Conservation (phyloP, 2,888 invertebrate genomes). For the Dryocosmus kuriphilus region DNA sequence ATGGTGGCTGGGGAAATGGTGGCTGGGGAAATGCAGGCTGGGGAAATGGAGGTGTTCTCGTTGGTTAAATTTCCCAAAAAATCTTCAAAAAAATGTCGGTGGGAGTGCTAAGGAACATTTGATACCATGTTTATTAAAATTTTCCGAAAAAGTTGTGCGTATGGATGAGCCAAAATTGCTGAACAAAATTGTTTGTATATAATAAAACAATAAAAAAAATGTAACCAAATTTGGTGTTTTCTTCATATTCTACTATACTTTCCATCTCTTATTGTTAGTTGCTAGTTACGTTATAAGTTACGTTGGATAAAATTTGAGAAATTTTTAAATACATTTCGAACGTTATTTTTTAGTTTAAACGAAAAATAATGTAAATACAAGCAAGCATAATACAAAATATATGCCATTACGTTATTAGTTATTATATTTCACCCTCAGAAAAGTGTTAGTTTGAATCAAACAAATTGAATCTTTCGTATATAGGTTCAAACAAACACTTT, state of each 20-base stretch:
- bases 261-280: neutral
- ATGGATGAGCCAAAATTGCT: neutral
- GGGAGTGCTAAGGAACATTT: neutral
- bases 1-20: neutral
- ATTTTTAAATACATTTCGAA: no score
- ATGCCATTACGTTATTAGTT: no score
- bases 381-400: no score
- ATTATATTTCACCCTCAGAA: no score
- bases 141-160: neutral
- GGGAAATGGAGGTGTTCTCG: neutral
- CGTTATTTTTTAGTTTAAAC: no score
- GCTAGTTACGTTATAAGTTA: neutral
- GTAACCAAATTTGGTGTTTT: neutral
- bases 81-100: neutral
- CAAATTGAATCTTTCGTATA: no score
- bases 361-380: no score
- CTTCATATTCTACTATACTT: neutral
- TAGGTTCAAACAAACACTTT: no score
- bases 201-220: neutral
- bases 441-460: no score
- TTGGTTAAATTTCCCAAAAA: neutral
- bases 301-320: neutral
- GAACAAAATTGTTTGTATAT: neutral
- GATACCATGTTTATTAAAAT: neutral
- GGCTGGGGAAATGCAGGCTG: neutral